phyloP scores from a whole-genome alignment of 2,888 invertebrate genomes.

The Brachyopa scutellaris region DNA sequence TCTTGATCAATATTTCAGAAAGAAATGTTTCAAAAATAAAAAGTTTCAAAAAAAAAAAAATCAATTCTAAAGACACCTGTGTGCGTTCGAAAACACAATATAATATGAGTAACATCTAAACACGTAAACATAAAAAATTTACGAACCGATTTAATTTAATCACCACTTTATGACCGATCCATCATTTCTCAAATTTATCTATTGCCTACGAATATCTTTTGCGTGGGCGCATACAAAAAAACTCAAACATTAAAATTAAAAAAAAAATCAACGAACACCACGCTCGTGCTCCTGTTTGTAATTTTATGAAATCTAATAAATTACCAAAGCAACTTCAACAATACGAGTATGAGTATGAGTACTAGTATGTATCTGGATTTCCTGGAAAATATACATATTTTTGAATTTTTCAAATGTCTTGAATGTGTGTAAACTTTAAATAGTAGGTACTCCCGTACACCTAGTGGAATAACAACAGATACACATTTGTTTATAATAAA shows the following conservation, averaged over 20 bases:
- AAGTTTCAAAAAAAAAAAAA: too few species aligned
- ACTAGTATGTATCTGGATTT: conserved; percentile 7
- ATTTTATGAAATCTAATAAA: conserved; percentile 28
- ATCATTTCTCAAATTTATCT: conserved; percentile 10
- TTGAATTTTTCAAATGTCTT: background rate
- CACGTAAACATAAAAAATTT: conserved; percentile 8
- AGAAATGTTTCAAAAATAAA: too few species aligned
- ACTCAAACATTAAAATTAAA: background rate
- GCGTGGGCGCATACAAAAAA: conserved; percentile 7
- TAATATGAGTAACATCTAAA: background rate
- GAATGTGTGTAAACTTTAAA: conserved; percentile 17
- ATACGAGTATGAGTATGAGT: too few species aligned
- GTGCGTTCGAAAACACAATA: background rate
- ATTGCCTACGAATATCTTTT: conserved; percentile 4
- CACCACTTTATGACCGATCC: conserved; percentile 39
- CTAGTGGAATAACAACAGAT: background rate
- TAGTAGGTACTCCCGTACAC: too few species aligned
- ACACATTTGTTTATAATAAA: conserved; percentile 62
- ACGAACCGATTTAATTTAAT: conserved; percentile 33
- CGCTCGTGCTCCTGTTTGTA: conserved; percentile 18
- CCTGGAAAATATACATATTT: background rate
- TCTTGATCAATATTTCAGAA: too few species aligned
- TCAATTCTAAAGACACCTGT: conserved; percentile 12
- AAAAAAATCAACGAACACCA: conserved; percentile 9
- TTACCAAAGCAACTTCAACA: background rate